Base-by-base conservation (phyloP, 2,888 invertebrate genomes). In the Latheticus oryzae region DNA sequence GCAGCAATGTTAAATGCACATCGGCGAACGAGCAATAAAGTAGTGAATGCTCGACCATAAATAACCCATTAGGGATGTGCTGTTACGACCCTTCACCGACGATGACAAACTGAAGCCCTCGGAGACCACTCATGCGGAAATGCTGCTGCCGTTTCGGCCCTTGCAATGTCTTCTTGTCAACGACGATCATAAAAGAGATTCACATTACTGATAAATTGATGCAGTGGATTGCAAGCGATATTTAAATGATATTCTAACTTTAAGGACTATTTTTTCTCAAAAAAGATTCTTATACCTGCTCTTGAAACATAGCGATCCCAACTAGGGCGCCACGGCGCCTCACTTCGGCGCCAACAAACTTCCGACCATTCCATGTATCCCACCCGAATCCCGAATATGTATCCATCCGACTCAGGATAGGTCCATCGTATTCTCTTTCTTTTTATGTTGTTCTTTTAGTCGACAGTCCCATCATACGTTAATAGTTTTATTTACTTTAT, bases 241-340 rank as follows among this genome's bases (percentile, higher is more conserved):
- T n/a, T n/a, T n/a, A n/a, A n/a, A n/a, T n/a, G n/a, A n/a, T n/a
- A n/a, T n/a, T n/a, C n/a, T n/a, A n/a, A n/a, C n/a, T n/a, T n/a
- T n/a, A n/a, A n/a, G n/a, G n/a, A n/a, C n/a, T n/a, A n/a, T n/a
- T n/a, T n/a, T n/a, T n/a, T n/a, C n/a, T n/a, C n/a, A n/a, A n/a
- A n/a, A n/a, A n/a, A n/a, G n/a, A n/a, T n/a, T n/a, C n/a, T n/a
- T n/a, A n/a, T n/a, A n/a, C 24, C 54, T 32, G 51, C 61, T 56
- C 48, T 50, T 47, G 30, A 45, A 45, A 40, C 58, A 54, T 58
- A 50, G 56, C 52, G 60, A 40, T 35, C 37, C 42, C 50, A 68
- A 73, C 72, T 68, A 75, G 74, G 78, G 78, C 73, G 79, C 78
- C 75, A 79, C 77, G 77, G 82, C 82, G 82, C 81, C 69, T 81